Evolutionary conservation across 2,113 vertebrate genomes (phyloP).

Genomic region (Sus scrofa): DNA sequence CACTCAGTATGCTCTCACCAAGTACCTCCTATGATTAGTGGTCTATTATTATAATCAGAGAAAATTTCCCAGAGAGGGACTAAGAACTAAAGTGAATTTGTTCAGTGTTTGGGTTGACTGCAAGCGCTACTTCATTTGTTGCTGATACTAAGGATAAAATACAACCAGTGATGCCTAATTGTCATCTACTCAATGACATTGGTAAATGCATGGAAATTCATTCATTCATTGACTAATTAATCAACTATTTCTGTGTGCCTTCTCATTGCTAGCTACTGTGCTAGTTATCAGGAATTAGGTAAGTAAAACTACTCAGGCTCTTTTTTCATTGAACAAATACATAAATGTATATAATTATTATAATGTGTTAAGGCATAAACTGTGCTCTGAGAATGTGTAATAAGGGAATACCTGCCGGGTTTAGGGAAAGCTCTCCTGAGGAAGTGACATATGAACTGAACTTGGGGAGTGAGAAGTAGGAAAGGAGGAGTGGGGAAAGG

Average conservation of each 20-base stretch:
- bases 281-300: background rate
- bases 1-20: background rate
- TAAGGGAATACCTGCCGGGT: background rate
- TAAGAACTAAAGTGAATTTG: background rate
- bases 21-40: background rate
- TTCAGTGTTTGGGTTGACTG: background rate
- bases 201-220: background rate
- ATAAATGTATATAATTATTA: background rate
- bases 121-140: background rate
- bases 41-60: background rate
- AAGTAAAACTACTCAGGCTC: background rate
- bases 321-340: background rate
- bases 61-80: background rate
- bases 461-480: background rate
- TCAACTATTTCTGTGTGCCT: conserved; percentile 21
- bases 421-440: background rate
- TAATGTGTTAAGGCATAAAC: background rate
- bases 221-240: background rate
- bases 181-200: background rate
- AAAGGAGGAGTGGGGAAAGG: background rate
- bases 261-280: background rate
- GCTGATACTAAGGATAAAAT: background rate
- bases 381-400: background rate
- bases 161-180: background rate
- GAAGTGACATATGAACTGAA: background rate